Conservation (phyloP, 2,113 vertebrate species). For the Gymnogyps californianus region DNA sequence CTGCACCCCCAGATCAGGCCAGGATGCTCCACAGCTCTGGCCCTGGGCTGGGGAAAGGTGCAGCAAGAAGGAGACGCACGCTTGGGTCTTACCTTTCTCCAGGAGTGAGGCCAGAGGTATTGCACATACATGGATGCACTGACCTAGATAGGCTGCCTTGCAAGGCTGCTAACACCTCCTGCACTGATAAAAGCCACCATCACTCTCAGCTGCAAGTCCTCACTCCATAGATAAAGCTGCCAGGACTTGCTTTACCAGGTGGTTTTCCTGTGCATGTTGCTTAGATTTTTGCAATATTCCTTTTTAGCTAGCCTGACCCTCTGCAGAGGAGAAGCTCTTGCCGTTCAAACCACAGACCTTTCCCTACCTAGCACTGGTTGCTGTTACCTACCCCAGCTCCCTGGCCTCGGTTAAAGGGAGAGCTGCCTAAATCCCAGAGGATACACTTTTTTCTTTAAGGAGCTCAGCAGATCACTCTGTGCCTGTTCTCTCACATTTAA, state of each 20-base stretch:
- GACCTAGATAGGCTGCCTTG: neutral
- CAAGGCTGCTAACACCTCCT: neutral
- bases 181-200: neutral
- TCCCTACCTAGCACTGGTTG: neutral
- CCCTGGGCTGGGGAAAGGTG: neutral
- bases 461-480: neutral
- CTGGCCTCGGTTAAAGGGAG: neutral
- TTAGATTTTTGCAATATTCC: neutral
- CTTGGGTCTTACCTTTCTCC: neutral
- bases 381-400: neutral
- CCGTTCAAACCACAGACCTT: neutral
- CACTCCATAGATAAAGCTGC: neutral
- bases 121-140: neutral
- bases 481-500: neutral
- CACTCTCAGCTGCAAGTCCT: neutral
- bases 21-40: neutral
- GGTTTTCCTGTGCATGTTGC: neutral
- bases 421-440: neutral
- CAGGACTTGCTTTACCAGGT: neutral
- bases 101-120: fast-evolving
- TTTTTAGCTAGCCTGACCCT: neutral
- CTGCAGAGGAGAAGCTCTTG: neutral
- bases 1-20: neutral
- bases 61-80: fast-evolving
- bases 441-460: neutral